phyloP scores from a whole-genome alignment of 2,113 vertebrate species.

The Chiloscyllium plagiosum region DNA sequence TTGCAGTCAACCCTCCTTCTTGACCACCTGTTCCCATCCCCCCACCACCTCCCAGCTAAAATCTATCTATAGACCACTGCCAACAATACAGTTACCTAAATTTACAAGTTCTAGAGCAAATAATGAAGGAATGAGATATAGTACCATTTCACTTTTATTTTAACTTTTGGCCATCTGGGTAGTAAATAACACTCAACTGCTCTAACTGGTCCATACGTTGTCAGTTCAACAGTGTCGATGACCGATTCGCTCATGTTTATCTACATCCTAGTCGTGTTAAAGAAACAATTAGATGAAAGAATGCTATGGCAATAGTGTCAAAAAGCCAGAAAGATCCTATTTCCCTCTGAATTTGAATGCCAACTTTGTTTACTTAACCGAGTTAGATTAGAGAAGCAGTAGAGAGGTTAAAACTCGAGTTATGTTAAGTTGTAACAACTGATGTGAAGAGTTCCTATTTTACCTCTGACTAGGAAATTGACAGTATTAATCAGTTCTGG shows the following conservation, averaged over 20 bases:
- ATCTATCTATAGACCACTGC: too few species aligned
- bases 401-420: neutral
- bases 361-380: neutral
- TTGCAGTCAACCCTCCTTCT: neutral
- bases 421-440: neutral
- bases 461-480: conserved; percentile 17
- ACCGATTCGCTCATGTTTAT: neutral
- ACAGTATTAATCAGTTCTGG: neutral
- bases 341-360: neutral
- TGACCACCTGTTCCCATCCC: neutral
- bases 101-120: neutral
- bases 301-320: neutral
- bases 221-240: neutral
- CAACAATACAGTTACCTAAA: neutral
- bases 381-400: neutral
- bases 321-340: neutral
- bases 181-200: neutral
- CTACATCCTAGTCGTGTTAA: neutral
- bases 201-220: neutral
- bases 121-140: neutral
- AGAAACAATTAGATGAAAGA: neutral
- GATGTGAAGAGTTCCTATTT: neutral
- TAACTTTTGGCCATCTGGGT: neutral
- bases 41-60: neutral
- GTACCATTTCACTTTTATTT: neutral